phyloP scores from a whole-genome alignment of 2,797 vertebrate species.

The Gambusia yucatana region DNA sequence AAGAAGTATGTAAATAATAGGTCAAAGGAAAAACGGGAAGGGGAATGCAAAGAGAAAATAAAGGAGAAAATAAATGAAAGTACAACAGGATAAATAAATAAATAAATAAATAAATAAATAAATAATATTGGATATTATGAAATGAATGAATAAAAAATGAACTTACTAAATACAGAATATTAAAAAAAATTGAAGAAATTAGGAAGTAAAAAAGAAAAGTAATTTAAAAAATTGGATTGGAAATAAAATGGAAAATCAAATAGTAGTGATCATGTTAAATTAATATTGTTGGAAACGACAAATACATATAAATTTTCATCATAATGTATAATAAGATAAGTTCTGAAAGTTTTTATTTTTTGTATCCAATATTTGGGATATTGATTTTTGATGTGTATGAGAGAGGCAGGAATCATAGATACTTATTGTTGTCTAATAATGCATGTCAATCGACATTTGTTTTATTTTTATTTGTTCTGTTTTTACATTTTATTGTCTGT shows the following conservation, averaged over 20 bases:
- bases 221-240: not conserved
- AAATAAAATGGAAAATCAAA: not conserved
- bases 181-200: not conserved
- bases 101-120: no score
- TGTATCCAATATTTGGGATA: not conserved
- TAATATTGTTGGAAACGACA: not conserved
- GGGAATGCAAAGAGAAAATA: not conserved
- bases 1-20: not conserved
- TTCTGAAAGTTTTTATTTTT: not conserved
- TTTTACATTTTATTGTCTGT: no score
- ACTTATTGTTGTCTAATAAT: no score
- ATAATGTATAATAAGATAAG: not conserved
- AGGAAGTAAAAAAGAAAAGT: not conserved
- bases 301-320: not conserved
- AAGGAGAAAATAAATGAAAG: not conserved
- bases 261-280: not conserved
- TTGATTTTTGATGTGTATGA: no score
- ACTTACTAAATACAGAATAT: no score
- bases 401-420: no score
- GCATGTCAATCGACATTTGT: no score
- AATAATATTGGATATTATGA: no score
- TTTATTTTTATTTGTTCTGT: no score
- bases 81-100: not conserved
- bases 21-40: not conserved
- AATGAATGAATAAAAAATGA: not conserved